A percentile compares a stretch with the other conserved stretches of the same genome.
Conservation (phyloP, 2,888 invertebrate genomes). For the Apodemia duryi region DNA sequence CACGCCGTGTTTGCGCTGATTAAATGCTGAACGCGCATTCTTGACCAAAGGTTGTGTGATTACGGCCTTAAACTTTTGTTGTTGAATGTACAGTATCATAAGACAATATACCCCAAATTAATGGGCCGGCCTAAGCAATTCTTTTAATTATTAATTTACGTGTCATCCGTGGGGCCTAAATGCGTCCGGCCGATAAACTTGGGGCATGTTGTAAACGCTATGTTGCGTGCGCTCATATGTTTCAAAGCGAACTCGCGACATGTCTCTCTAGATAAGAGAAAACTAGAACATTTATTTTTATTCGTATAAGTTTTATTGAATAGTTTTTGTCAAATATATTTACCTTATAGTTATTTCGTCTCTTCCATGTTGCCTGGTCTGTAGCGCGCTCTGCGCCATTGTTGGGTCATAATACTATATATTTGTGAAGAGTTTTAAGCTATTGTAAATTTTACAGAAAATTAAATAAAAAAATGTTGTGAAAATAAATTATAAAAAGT, state of each 20-base stretch:
- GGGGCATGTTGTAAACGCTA: slow-evolving; percentile 32
- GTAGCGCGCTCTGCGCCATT: slow-evolving; percentile 49
- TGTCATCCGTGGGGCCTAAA: neutral
- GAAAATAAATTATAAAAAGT: slow-evolving; percentile 79
- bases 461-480: slow-evolving; percentile 76
- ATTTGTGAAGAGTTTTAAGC: slow-evolving; percentile 78
- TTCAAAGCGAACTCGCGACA: slow-evolving; percentile 57
- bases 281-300: slow-evolving; percentile 61
- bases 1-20: too few species aligned
- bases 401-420: slow-evolving; percentile 65
- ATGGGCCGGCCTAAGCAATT: neutral
- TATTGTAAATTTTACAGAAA: slow-evolving; percentile 80
- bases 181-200: neutral
- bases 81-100: neutral
- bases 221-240: slow-evolving; percentile 67
- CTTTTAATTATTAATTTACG: neutral
- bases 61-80: neutral
- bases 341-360: slow-evolving; percentile 57
- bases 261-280: slow-evolving; percentile 67
- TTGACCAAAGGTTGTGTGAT: too few species aligned
- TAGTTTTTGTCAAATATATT: slow-evolving; percentile 64
- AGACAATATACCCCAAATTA: neutral
- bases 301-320: slow-evolving; percentile 60
- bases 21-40: too few species aligned
- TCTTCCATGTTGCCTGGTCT: slow-evolving; percentile 69